phyloP scores from a whole-genome alignment of 2,888 invertebrate genomes.

The Rhagium mordax region DNA sequence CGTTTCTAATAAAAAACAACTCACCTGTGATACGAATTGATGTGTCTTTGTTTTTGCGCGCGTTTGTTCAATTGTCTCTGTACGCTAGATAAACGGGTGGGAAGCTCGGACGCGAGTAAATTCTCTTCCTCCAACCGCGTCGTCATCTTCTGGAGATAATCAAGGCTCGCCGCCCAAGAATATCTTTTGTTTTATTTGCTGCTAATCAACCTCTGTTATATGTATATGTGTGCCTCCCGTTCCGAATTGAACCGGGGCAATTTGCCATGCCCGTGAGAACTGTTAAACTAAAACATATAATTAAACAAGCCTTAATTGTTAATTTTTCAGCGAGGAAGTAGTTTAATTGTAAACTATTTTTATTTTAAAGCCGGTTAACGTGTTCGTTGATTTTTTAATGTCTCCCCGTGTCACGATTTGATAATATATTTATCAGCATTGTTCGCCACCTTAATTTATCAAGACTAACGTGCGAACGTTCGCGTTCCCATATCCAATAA shows the following conservation, averaged over 20 bases:
- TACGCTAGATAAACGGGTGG: conserved; percentile 29
- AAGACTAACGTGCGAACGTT: neutral
- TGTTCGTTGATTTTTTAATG: conserved; percentile 24
- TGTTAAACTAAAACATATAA: conserved; percentile 27
- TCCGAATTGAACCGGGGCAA: neutral
- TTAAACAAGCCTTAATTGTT: conserved; percentile 37
- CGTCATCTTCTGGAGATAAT: too few species aligned
- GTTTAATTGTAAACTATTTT: conserved; percentile 34
- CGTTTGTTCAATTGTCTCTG: conserved; percentile 46
- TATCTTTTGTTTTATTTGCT: too few species aligned
- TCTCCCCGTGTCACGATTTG: conserved; percentile 15
- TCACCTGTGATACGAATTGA: conserved; percentile 52
- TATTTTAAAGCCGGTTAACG: conserved; percentile 23
- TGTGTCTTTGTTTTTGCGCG: conserved; percentile 51
- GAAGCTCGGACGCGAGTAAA: conserved; percentile 20
- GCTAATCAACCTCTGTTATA: too few species aligned
- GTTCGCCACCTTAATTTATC: neutral
- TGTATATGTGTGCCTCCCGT: too few species aligned
- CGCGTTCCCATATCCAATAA: conserved; percentile 3
- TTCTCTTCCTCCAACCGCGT: too few species aligned
- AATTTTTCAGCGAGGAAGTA: conserved; percentile 39
- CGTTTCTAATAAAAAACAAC: conserved; percentile 52
- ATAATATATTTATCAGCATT: conserved; percentile 17
- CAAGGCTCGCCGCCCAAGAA: too few species aligned
- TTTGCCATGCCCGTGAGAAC: conserved; percentile 28